Percentiles rank a stretch among this genome's conserved stretches.
phyloP scores from a whole-genome alignment of 2,888 invertebrate genomes.

The Oscheius sp. region DNA sequence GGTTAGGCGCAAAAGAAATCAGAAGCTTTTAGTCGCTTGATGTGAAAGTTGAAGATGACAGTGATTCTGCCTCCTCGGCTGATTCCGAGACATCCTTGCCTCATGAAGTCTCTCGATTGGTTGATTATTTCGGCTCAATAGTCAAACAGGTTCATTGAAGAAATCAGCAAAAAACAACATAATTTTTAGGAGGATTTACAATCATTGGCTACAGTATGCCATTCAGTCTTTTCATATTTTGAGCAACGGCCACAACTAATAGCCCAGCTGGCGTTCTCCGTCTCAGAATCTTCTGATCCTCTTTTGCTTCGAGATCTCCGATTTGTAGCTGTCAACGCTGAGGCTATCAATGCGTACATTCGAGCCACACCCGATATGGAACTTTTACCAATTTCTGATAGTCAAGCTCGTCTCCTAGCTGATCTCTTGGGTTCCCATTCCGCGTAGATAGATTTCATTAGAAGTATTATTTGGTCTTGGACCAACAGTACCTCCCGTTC shows the following conservation, averaged over 20 bases:
- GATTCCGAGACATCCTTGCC: slow-evolving; percentile 25
- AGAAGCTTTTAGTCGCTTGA: slow-evolving; percentile 11
- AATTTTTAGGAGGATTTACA: slow-evolving; percentile 51
- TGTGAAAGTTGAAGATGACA: slow-evolving; percentile 30
- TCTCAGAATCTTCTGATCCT: slow-evolving; percentile 21
- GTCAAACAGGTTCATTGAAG: slow-evolving; percentile 6
- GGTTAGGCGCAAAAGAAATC: background rate
- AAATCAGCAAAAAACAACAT: background rate
- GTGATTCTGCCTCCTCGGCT: slow-evolving; percentile 33
- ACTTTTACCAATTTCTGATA: slow-evolving; percentile 42
- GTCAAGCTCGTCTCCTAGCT: slow-evolving; percentile 39
- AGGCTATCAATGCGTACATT: slow-evolving; percentile 41
- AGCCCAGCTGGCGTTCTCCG: slow-evolving; percentile 36
- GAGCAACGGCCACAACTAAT: slow-evolving; percentile 40
- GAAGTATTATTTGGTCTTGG: background rate
- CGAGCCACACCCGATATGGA: slow-evolving; percentile 53
- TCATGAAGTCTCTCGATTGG: slow-evolving; percentile 3
- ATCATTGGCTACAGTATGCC: slow-evolving; percentile 44
- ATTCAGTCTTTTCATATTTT: slow-evolving; percentile 43
- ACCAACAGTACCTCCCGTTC: background rate
- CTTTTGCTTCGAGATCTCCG: slow-evolving; percentile 35
- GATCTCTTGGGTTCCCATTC: slow-evolving; percentile 25
- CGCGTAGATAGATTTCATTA: background rate
- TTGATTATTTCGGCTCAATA: slow-evolving; percentile 14
- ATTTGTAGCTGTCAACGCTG: slow-evolving; percentile 39